Evolutionary conservation across 2,888 invertebrate genomes (phyloP).

Genomic region (Dascillus cervinus): DNA sequence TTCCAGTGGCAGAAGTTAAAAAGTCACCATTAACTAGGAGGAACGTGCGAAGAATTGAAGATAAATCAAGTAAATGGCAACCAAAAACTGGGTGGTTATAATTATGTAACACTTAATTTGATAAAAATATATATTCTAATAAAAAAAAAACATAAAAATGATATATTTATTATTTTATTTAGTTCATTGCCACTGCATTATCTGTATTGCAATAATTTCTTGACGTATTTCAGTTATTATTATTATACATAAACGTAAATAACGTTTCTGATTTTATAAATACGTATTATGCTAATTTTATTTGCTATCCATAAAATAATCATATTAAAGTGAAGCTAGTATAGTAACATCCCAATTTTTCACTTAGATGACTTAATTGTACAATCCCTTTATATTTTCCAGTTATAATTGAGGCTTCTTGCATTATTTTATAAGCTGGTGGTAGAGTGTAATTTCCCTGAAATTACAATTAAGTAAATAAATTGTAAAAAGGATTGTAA

Average conservation of each 20-base stretch:
- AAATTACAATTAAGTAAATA: conserved; percentile 9
- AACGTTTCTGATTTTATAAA: too few species aligned
- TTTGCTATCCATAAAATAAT: too few species aligned
- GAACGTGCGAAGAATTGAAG: conserved; percentile 44
- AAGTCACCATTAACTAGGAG: conserved; percentile 25
- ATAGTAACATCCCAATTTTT: conserved; percentile 20
- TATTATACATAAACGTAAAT: too few species aligned
- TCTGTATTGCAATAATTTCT: too few species aligned
- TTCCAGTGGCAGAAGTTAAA: not conserved
- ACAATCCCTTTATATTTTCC: conserved; percentile 22
- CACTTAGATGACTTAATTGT: conserved; percentile 11
- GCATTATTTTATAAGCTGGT: conserved; percentile 14
- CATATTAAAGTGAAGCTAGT: conserved; percentile 16
- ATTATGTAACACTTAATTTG: conserved; percentile 10
- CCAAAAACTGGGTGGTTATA: conserved; percentile 57
- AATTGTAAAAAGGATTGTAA: conserved; percentile 1
- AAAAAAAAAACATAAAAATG: not conserved
- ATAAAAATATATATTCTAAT: conserved; percentile 1
- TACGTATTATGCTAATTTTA: too few species aligned
- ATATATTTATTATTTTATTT: too few species aligned
- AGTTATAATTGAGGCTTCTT: conserved; percentile 12
- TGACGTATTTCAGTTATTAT: too few species aligned
- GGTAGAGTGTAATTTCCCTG: conserved; percentile 26
- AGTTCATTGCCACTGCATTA: too few species aligned
- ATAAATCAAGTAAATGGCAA: conserved; percentile 49